phyloP scores from a whole-genome alignment of 2,888 invertebrate genomes.

The Chouioia cunea region DNA sequence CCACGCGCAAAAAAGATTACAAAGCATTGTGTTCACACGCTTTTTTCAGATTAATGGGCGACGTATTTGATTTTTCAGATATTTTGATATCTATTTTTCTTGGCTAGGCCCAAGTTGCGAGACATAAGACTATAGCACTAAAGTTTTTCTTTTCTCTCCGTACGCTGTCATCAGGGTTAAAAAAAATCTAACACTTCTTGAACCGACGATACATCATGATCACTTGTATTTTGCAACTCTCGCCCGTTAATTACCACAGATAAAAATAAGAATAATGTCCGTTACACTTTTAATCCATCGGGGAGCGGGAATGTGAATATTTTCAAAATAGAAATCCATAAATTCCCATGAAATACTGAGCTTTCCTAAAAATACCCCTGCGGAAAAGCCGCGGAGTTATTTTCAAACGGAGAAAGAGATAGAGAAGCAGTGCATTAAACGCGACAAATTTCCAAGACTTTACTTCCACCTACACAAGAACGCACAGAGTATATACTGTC shows the following conservation, averaged over 20 bases:
- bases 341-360: conserved; percentile 26
- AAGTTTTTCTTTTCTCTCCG: conserved; percentile 1
- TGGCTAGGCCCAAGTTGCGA: too few relatives aligned
- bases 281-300: neutral
- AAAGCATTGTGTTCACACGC: neutral
- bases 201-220: neutral
- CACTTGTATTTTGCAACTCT: conserved; percentile 11
- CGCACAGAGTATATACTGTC: conserved; percentile 29
- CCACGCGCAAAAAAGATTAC: neutral
- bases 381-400: conserved; percentile 16
- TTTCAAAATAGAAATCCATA: conserved; percentile 41
- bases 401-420: conserved; percentile 24
- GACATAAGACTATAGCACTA: neutral
- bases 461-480: conserved; percentile 5
- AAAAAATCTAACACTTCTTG: neutral
- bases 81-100: too few relatives aligned
- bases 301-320: neutral
- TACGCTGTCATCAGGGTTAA: neutral
- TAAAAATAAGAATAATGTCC: conserved; percentile 1
- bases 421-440: conserved; percentile 50
- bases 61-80: too few relatives aligned
- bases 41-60: neutral
- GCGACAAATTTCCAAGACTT: conserved; percentile 54
- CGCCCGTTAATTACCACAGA: neutral
- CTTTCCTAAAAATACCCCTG: conserved; percentile 24